phyloP scores from a whole-genome alignment of 1,140 invertebrate species.

The Mizuhopecten yessoensis region DNA sequence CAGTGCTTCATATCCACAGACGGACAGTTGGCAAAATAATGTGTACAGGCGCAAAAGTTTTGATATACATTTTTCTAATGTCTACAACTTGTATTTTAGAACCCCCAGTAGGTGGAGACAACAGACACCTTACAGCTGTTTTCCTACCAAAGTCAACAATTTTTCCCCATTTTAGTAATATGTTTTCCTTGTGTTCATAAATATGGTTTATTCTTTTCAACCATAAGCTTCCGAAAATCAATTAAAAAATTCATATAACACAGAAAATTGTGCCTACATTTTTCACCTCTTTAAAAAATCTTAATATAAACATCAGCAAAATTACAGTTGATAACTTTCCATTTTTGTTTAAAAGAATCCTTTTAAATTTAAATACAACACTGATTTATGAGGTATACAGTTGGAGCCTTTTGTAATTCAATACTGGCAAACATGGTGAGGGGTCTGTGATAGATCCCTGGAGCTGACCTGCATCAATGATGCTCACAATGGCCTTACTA shows the following conservation, averaged over 20 bases:
- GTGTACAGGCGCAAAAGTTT: not conserved
- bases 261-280: no score
- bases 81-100: not conserved
- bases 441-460: no score
- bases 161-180: not conserved
- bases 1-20: not conserved
- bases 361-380: not conserved
- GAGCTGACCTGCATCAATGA: no score
- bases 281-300: no score
- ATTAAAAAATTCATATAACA: no score
- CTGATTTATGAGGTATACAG: not conserved
- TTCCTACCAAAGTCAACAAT: not conserved
- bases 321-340: not conserved
- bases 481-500: not conserved
- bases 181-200: not conserved
- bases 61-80: slow-evolving; percentile 16
- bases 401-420: not conserved
- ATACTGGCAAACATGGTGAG: not conserved
- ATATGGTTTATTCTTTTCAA: not conserved
- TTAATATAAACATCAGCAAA: no score
- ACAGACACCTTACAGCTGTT: slow-evolving; percentile 1
- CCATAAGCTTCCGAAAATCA: no score
- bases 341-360: no score
- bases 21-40: slow-evolving; percentile 38
- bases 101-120: not conserved